Evolutionary conservation across 2,888 invertebrate species (phyloP), one percentile per base, ranked within the genome.

Genomic region (Ceriagrion tenellum): DNA sequence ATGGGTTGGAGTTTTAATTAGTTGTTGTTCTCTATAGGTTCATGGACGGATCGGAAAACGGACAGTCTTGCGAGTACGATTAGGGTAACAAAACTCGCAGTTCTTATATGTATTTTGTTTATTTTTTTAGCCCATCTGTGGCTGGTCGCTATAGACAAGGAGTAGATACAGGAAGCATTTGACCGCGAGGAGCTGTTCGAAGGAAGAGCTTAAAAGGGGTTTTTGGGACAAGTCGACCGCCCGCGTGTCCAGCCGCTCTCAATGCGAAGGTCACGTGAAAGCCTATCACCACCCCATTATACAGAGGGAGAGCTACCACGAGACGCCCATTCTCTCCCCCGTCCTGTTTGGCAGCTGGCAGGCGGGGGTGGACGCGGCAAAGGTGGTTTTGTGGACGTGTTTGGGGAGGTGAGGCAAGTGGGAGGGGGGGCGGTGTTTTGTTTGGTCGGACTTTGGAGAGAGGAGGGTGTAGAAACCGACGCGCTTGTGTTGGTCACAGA

Each of bases 401-500:
- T 20, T 47, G 47, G 47, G 2, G 59, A 59, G 13, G 59, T n/a
- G n/a, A n/a, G n/a, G n/a, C n/a, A n/a, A n/a, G n/a, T n/a, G n/a
- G 47, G 47, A 8, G 47, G 47, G 4, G 47, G 47, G 4, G 8
- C 47, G 56, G 90, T 35, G 40, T 59, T 91, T 35, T 59, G 30
- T 23, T 59, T 35, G 56, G 89, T 20, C 12, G 20, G 55, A 90
- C 55, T n/a, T 90, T 13, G 26, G 55, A 90, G 90, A 4, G 88
- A 55, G 90, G 20, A 18, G 55, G 90, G 23, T 55, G 18, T 20
- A 56, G 56, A 30, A 55, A 12, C 12, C 18, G 40, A 35, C 55
- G 91, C 63, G 63, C 91, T 63, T 91, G 91, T 40, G 91, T 91
- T 63, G 91, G 59, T 63, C 59, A 59, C 63, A 63, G 91, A 91